Evolutionary conservation across 2,797 vertebrate genomes (phyloP).

Genomic region (Novumbra hubbsi): DNA sequence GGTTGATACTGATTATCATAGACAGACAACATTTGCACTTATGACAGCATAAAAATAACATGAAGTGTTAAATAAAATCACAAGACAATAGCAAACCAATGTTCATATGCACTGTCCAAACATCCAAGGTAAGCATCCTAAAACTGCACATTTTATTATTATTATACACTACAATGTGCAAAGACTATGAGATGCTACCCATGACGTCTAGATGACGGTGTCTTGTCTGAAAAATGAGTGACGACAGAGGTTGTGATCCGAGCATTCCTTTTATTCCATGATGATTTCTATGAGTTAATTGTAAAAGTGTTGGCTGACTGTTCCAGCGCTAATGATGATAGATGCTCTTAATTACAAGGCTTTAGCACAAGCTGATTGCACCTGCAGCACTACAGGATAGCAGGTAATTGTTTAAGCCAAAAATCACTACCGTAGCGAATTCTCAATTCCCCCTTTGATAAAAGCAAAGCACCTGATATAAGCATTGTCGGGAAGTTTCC

Average conservation of each 20-base stretch:
- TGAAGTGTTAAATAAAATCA: background rate
- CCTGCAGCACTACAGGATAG: conserved; percentile 61
- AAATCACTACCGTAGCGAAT: conserved; percentile 38
- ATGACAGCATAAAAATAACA: background rate
- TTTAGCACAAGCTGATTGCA: conserved; percentile 75
- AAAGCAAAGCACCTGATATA: conserved; percentile 46
- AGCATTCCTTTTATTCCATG: conserved; percentile 58
- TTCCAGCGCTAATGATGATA: conserved; percentile 78
- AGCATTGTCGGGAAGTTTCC: background rate
- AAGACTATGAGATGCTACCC: conserved; percentile 38
- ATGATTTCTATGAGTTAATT: conserved; percentile 70
- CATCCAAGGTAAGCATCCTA: background rate
- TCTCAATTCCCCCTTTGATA: conserved; percentile 35
- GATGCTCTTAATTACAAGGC: conserved; percentile 79
- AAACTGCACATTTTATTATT: background rate
- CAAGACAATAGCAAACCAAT: background rate
- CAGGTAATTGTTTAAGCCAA: conserved; percentile 22
- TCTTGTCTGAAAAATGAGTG: conserved; percentile 50
- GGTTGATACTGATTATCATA: background rate
- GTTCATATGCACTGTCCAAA: background rate
- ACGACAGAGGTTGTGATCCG: conserved; percentile 45
- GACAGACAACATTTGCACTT: background rate
- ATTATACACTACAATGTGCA: background rate
- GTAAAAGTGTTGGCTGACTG: conserved; percentile 66
- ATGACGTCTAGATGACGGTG: conserved; percentile 56